Conservation (phyloP, 2,113 vertebrate genomes). For the Xyliphius kryptos region DNA sequence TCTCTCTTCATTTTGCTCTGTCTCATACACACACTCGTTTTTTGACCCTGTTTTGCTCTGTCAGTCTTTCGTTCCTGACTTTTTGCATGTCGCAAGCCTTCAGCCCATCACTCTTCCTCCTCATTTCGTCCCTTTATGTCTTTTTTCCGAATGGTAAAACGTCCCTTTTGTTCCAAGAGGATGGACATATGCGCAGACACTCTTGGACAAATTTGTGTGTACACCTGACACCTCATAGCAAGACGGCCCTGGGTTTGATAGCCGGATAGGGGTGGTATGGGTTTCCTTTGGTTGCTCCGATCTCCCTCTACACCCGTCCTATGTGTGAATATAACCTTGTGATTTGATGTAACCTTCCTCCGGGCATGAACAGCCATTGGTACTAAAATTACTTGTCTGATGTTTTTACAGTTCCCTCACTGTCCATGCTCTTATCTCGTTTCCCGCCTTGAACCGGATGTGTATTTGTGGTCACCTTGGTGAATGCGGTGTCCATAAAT, state of each 20-base stretch:
- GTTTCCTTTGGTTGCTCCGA: too few relatives aligned
- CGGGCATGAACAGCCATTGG: too few relatives aligned
- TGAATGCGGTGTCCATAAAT: constrained; percentile 15
- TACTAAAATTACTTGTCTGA: too few relatives aligned
- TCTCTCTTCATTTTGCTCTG: too few relatives aligned
- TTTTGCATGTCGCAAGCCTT: background rate
- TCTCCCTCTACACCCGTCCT: too few relatives aligned
- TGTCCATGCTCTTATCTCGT: constrained; percentile 33
- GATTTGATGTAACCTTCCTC: too few relatives aligned
- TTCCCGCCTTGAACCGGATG: constrained; percentile 20
- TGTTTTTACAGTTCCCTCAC: constrained; percentile 34
- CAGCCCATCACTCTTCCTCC: background rate
- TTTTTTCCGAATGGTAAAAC: constrained; percentile 1
- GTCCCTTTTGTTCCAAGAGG: background rate
- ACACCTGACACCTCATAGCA: too few relatives aligned
- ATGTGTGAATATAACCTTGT: too few relatives aligned
- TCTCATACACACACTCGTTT: too few relatives aligned
- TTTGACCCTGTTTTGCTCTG: constrained; percentile 10
- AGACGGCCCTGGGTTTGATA: too few relatives aligned
- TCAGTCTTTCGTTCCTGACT: constrained; percentile 1
- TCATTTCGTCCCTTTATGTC: background rate
- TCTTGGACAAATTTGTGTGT: constrained; percentile 43
- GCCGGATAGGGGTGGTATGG: too few relatives aligned
- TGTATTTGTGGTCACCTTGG: constrained; percentile 20
- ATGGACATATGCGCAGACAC: constrained; percentile 25